phyloP scores from a whole-genome alignment of 2,797 vertebrate species.

The Acestrorhynchus altus region DNA sequence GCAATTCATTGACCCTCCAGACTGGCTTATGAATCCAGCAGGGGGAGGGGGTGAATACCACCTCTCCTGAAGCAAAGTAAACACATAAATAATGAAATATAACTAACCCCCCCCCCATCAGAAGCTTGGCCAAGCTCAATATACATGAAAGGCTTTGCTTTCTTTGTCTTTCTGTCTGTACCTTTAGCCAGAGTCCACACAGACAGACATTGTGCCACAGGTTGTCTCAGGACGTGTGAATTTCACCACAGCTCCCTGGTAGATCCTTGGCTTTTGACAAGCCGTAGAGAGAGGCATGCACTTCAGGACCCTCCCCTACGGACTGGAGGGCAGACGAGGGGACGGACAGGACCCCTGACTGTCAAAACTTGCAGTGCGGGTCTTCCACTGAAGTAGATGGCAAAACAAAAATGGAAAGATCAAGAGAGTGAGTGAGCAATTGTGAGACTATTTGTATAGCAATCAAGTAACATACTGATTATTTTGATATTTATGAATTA shows the following conservation, averaged over 20 bases:
- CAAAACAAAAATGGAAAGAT: neutral
- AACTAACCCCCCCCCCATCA: neutral
- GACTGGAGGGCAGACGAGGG: conserved; percentile 81
- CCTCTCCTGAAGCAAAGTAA: conserved; percentile 7
- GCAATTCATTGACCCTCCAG: conserved; percentile 6
- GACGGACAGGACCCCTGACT: conserved; percentile 86
- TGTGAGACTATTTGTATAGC: no score
- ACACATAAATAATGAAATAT: neutral
- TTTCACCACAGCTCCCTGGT: conserved; percentile 22
- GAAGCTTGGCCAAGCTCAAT: conserved; percentile 25
- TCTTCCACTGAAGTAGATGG: conserved; percentile 78
- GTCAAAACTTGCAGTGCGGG: conserved; percentile 85
- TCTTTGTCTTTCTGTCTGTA: conserved; percentile 14
- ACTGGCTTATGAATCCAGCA: neutral
- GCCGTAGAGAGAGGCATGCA: neutral
- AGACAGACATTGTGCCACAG: conserved; percentile 33
- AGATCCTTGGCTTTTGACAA: conserved; percentile 37
- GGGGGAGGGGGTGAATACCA: conserved; percentile 15
- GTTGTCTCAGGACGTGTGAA: conserved; percentile 28
- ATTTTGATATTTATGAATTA: no score
- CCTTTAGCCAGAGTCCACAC: conserved; percentile 22
- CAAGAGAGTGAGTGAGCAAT: neutral
- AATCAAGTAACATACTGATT: no score
- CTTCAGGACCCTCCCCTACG: conserved; percentile 63
- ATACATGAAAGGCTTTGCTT: conserved; percentile 14